phyloP scores from a whole-genome alignment of 1,140 invertebrate genomes.

The Drosophila teissieri region DNA sequence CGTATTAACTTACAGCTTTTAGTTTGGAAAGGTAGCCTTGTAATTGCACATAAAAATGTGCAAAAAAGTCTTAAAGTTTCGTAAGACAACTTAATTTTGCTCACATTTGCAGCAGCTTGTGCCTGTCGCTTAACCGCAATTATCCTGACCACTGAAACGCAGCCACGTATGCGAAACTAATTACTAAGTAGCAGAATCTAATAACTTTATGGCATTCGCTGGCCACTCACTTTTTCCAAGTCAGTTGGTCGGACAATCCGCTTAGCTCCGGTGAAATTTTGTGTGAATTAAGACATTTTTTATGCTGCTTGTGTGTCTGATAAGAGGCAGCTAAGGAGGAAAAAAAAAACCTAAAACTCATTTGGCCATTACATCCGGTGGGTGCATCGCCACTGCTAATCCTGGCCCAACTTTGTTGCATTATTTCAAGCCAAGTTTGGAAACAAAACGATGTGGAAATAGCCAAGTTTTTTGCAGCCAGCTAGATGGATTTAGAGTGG shows the following conservation, averaged over 20 bases:
- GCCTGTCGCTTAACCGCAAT: slow-evolving; percentile 21
- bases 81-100: background rate
- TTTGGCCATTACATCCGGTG: slow-evolving; percentile 25
- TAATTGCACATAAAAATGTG: background rate
- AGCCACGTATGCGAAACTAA: slow-evolving; percentile 57
- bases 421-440: slow-evolving; percentile 59
- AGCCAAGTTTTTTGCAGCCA: slow-evolving; percentile 15
- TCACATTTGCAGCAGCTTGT: background rate
- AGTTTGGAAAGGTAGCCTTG: background rate
- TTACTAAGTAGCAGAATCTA: slow-evolving; percentile 45
- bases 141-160: slow-evolving; percentile 27
- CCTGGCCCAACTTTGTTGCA: slow-evolving; percentile 59
- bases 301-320: slow-evolving; percentile 21
- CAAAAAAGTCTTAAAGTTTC: background rate
- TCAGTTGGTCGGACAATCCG: slow-evolving; percentile 52
- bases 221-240: slow-evolving; percentile 11
- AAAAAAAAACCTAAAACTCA: slow-evolving; percentile 36
- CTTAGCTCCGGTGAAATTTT: slow-evolving; percentile 58
- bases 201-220: slow-evolving; percentile 53
- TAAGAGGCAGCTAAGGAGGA: slow-evolving; percentile 22
- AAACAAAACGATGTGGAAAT: slow-evolving; percentile 22
- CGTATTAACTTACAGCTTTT: too few species aligned
- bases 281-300: slow-evolving; percentile 73
- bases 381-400: slow-evolving; percentile 7
- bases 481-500: background rate